Conservation (phyloP, 2,113 vertebrate genomes). For the Heterochromis multidens region DNA sequence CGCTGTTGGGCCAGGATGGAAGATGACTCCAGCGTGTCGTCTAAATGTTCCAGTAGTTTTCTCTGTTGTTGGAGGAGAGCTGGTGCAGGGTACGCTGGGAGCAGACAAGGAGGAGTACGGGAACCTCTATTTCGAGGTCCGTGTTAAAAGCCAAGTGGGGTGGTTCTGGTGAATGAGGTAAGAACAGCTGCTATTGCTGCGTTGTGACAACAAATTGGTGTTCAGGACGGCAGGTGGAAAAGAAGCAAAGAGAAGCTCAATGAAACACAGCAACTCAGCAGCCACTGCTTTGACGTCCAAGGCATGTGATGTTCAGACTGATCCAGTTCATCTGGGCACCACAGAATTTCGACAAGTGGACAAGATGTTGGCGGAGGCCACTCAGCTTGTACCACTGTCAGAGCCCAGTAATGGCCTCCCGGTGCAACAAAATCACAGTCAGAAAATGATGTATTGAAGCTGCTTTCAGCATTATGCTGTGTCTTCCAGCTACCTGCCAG, state of each 20-base stretch:
- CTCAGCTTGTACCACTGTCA: constrained; percentile 55
- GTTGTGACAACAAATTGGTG: not conserved
- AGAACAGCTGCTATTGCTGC: not conserved
- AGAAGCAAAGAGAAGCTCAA: not conserved
- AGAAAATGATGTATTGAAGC: not conserved
- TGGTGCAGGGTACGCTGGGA: not conserved
- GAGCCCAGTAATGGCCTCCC: constrained; percentile 7
- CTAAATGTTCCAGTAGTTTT: constrained; percentile 3
- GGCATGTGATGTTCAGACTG: not conserved
- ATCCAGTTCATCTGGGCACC: constrained; percentile 14
- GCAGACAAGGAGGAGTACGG: not conserved
- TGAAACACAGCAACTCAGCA: not conserved
- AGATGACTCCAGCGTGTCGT: constrained; percentile 71
- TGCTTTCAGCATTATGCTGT: constrained; percentile 45
- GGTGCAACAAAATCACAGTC: constrained; percentile 21
- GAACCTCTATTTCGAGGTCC: not conserved
- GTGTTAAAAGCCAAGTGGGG: not conserved
- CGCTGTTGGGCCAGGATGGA: constrained; percentile 83
- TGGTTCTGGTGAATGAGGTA: not conserved
- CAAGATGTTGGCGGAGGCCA: not conserved
- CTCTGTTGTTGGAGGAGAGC: not conserved
- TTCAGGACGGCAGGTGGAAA: not conserved
- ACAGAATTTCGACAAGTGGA: constrained; percentile 17
- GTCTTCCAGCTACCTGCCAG: constrained; percentile 34
- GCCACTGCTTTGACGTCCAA: not conserved